Evolutionary conservation across 2,113 vertebrate genomes (phyloP).

Genomic region (Cacatua alba): DNA sequence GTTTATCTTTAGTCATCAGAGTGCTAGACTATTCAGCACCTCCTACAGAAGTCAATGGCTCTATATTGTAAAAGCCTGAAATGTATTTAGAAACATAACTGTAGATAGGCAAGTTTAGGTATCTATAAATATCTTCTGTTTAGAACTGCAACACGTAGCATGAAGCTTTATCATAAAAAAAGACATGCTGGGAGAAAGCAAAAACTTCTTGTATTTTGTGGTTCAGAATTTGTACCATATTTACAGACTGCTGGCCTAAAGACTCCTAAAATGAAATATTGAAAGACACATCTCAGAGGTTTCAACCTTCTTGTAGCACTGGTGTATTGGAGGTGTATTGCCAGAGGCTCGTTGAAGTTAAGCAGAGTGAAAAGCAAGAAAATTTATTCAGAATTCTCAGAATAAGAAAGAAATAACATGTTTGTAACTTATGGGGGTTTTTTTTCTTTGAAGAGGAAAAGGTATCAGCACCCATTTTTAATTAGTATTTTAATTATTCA

Average conservation of each 20-base stretch:
- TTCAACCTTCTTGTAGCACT: not conserved
- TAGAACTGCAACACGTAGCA: not conserved
- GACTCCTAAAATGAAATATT: not conserved
- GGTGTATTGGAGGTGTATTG: not conserved
- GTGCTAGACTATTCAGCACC: not conserved
- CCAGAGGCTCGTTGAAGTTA: not conserved
- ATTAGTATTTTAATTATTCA: not conserved
- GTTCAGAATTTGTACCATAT: not conserved
- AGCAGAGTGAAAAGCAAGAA: not conserved
- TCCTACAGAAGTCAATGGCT: not conserved
- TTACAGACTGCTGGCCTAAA: not conserved
- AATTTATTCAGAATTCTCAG: not conserved
- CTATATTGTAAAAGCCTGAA: not conserved
- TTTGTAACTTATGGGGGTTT: fast-evolving
- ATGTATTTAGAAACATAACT: not conserved
- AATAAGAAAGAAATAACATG: not conserved
- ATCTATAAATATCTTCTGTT: not conserved
- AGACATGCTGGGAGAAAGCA: not conserved
- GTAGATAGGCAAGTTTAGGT: not conserved
- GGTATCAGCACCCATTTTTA: not conserved
- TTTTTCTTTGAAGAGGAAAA: not conserved
- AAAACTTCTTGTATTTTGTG: not conserved
- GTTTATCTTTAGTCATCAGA: constrained; percentile 26
- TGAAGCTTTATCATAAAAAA: not conserved
- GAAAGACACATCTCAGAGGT: not conserved